phyloP scores from a whole-genome alignment of 2,113 vertebrate species.

The Eulacestoma nigropectus region DNA sequence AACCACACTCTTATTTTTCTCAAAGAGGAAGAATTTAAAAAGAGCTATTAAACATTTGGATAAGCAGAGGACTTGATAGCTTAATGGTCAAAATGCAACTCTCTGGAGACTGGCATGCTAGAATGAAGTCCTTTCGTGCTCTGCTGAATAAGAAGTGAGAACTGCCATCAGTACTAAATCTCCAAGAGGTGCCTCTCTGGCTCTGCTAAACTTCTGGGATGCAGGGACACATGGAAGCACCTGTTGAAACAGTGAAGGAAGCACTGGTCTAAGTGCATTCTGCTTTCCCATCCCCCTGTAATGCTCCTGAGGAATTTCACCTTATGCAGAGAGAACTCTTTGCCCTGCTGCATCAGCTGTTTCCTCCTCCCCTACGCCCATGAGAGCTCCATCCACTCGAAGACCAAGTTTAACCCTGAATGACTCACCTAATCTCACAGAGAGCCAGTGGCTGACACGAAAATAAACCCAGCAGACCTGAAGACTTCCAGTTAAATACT shows the following conservation, averaged over 20 bases:
- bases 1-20: not conserved
- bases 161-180: not conserved
- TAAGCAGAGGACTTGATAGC: not conserved
- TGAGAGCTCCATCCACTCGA: not conserved
- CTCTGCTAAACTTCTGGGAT: not conserved
- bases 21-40: not conserved
- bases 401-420: not conserved
- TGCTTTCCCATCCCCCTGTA: not conserved
- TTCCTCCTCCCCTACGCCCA: not conserved
- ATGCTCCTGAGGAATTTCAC: not conserved
- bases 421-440: constrained; percentile 5
- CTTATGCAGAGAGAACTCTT: not conserved
- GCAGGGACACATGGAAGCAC: not conserved
- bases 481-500: not conserved
- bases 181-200: not conserved
- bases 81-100: not conserved
- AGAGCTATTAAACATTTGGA: not conserved
- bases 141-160: not conserved
- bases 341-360: not conserved
- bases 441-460: not conserved
- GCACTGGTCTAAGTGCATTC: not conserved
- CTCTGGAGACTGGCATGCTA: not conserved
- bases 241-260: not conserved
- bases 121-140: not conserved
- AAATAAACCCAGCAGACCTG: not conserved